Evolutionary conservation across 1,140 invertebrate genomes (phyloP).

Genomic region (Drosophila equinoxialis): DNA sequence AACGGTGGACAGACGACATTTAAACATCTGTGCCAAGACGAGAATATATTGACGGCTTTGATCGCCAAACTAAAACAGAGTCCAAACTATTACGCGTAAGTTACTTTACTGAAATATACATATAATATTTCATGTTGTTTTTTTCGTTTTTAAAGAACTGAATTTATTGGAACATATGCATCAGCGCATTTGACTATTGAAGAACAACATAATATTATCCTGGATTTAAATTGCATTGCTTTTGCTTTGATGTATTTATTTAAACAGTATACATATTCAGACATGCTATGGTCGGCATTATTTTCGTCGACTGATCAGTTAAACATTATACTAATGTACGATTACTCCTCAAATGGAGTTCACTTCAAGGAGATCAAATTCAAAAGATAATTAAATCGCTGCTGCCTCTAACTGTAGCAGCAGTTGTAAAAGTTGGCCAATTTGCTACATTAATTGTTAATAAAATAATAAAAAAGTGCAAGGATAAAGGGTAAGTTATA

Average conservation of each 20-base stretch:
- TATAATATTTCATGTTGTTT: no score
- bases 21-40: neutral
- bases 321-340: no score
- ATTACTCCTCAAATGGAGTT: neutral
- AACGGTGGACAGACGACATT: neutral
- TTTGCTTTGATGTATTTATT: no score
- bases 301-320: no score
- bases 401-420: neutral
- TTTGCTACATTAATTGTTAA: neutral
- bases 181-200: constrained; percentile 11
- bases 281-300: no score
- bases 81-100: neutral
- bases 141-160: neutral
- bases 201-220: constrained; percentile 29
- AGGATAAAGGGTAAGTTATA: neutral
- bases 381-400: neutral
- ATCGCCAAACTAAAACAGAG: neutral
- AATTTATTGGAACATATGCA: constrained; percentile 41
- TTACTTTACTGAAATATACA: no score
- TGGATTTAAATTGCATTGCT: constrained; percentile 16
- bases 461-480: neutral
- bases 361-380: neutral
- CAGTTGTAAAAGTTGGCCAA: neutral
- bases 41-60: neutral
- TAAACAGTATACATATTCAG: no score